Base-by-base conservation (phyloP, 2,797 vertebrate genomes). In the Prunella strophiata region DNA sequence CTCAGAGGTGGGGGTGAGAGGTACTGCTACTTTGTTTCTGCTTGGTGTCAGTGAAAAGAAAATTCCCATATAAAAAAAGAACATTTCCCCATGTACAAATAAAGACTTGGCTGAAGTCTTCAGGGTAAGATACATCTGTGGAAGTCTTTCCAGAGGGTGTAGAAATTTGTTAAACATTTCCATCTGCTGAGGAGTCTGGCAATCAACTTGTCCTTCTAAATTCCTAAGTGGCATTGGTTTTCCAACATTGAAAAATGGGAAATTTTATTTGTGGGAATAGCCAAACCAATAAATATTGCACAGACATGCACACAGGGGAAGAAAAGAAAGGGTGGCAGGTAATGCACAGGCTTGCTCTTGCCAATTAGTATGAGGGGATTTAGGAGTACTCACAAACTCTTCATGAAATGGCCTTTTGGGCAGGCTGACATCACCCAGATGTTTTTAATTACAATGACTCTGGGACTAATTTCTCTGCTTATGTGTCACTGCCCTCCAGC, bases 401-500 rank as follows among this genome's bases (percentile, higher is more conserved):
- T 72, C 51, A 29, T 29, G 40, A 77, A 85, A 93, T 43, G 45
- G 59, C 50, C 82, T 94, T 80, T 91, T 71, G 89, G 50, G 68
- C 84, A 85, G 70, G 54, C 59, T 97, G 94, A 96, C 79, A 93
- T 91, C 66, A 94, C 66, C 79, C 91, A 94, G 67, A 88, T 96
- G 86, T 84, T 97, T 96, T 85, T 76, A 87, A 96, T 97, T 91
- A 95, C 67, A 82, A 61, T 52, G 76, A 91, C 66, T 90, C 73
- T 80, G 91, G 62, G 85, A 88, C 74, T 94, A 88, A 72, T 94
- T 95, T 93, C 74, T 95, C 89, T 89, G 72, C 91, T 96, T 95
- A 94, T 96, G 94, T 92, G 71, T 83, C 70, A 75, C 71, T 93
- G 84, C 85, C 93, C 87, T 97, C 62, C 89, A 97, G 93, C 75